Evolutionary conservation across 2,888 invertebrate species (phyloP).

Genomic region (Syrphus vitripennis): DNA sequence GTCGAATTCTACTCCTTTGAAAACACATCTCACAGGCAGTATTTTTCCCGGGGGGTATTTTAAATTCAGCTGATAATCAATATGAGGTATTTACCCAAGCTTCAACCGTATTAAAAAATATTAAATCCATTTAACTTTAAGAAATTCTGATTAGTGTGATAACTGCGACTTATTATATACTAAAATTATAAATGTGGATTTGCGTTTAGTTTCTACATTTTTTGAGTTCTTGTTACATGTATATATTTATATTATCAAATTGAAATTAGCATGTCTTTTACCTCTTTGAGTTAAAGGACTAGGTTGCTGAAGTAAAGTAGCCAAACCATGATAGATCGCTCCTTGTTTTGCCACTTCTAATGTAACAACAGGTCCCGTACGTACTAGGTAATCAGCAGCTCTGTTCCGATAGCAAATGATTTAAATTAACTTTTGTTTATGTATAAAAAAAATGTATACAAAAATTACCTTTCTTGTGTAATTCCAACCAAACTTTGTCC

Average conservation of each 20-base stretch:
- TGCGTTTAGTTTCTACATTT: not conserved
- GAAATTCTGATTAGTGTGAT: no score
- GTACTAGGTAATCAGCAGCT: constrained; percentile 97
- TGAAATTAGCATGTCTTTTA: constrained; percentile 81
- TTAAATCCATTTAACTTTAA: no score
- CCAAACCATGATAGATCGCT: constrained; percentile 97
- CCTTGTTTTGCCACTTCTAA: constrained; percentile 99
- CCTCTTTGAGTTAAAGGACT: constrained; percentile 91
- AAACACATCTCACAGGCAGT: no score
- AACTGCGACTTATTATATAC: no score
- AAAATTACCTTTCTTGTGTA: constrained; percentile 86
- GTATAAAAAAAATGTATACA: not conserved
- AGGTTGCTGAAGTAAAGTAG: constrained; percentile 95
- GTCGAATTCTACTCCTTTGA: no score
- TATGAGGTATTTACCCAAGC: no score
- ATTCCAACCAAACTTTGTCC: constrained; percentile 96
- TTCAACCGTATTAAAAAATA: no score
- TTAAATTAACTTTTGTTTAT: constrained; percentile 71
- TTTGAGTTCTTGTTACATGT: not conserved
- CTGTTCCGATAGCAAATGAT: constrained; percentile 79
- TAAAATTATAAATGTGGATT: not conserved
- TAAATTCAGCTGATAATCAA: no score
- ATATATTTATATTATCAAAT: constrained; percentile 36
- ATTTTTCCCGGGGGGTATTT: no score
- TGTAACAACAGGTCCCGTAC: constrained; percentile 96